Base-by-base conservation (phyloP, 2,113 vertebrate species). In the Scalopus aquaticus region DNA sequence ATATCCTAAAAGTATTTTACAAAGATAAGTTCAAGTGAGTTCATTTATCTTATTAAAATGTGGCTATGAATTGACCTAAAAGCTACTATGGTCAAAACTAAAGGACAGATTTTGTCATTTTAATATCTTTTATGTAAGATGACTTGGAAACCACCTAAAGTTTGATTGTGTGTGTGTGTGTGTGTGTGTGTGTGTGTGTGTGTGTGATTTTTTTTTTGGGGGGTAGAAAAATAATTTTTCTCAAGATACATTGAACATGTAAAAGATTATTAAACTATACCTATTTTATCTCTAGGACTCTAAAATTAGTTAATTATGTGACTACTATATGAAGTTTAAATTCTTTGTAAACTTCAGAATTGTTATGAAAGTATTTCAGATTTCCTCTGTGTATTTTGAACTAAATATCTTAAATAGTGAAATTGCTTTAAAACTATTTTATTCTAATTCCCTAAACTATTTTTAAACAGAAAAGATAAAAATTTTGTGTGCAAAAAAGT, bases 361-460 rank as follows among this genome's bases (percentile, higher is more conserved):
- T 82, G 0, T 12, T 56, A 78, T 69, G 16, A 90, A 96, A 78
- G 17, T n/a, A 88, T 9, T 70, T 88, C 42, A 78, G 9, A 81
- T 84, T 88, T 51, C 39, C 80, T 80, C 19, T 58, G 6, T 87
- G 13, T 26, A 81, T 37, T 39, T 85, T 90, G 58, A 88, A 65
- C 32, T 74, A 78, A 84, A 65, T 95, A 83, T 79, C 46, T 82
- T 44, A 94, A 82, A 46, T 79, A 76, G 44, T 76, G 70, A 94
- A 95, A 82, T 92, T 90, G 88, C 51, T 96, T 96, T 94, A 88
- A 93, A 79, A 16, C 28, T 64, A 88, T 90, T 95, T 26, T 88
- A 19, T 56, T 96, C 64, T 19, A 89, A 83, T 95, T 96, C 35
- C 5, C 32, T 6, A 86, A 93, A 80, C 67, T 91, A 56, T 84